Evolutionary conservation across 2,888 invertebrate genomes (phyloP).

Genomic region (Bruchidius siliquastri): DNA sequence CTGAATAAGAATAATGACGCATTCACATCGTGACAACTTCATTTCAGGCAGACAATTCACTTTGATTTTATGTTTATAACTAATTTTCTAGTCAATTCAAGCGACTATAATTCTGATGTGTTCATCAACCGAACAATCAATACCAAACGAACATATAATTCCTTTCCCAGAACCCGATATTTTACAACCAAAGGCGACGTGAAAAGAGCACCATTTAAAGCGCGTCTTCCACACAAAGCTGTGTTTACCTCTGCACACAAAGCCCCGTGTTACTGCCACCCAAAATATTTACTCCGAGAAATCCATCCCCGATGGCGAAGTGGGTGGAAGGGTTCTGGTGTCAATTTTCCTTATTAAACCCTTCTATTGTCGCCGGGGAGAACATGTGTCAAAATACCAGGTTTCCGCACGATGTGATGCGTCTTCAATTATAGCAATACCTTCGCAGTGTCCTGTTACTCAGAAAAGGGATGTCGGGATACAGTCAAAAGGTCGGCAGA

Average conservation of each 20-base stretch:
- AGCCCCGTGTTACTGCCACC: neutral
- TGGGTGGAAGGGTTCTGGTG: slow-evolving; percentile 1
- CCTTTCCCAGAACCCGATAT: neutral
- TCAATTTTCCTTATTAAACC: slow-evolving; percentile 10
- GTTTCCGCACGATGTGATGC: neutral
- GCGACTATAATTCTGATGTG: neutral
- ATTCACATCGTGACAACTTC: no score
- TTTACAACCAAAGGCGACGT: neutral
- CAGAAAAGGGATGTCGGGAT: neutral
- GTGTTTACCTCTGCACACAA: neutral
- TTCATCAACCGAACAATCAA: neutral
- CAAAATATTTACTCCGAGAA: neutral
- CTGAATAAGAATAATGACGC: no score
- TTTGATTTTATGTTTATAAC: no score
- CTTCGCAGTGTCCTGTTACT: slow-evolving; percentile 1
- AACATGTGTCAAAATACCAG: slow-evolving; percentile 9
- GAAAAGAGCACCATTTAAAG: neutral
- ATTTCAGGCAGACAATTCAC: no score
- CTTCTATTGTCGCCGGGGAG: slow-evolving; percentile 5
- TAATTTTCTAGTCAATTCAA: neutral
- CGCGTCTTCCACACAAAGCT: neutral
- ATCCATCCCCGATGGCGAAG: neutral
- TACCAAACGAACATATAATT: neutral
- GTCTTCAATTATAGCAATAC: neutral
- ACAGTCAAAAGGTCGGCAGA: neutral